A percentile compares a stretch with the other conserved stretches of the same genome.
Conservation (phyloP, 2,888 invertebrate species). For the Tetranychus truncatus region DNA sequence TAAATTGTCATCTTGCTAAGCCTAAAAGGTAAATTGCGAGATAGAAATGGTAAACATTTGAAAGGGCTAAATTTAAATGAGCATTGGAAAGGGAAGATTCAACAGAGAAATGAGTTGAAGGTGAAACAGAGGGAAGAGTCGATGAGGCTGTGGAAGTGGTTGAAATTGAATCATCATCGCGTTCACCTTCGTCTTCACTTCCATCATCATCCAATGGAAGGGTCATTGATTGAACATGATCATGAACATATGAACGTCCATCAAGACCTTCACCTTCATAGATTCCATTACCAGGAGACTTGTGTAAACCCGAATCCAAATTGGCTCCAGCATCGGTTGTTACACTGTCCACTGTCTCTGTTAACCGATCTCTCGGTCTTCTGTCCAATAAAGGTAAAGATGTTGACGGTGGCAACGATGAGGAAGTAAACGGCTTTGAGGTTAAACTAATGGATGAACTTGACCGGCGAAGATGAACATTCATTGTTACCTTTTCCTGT, state of each 20-base stretch:
- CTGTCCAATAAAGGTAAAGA: not conserved
- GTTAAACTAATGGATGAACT: not conserved
- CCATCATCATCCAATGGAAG: constrained; percentile 5
- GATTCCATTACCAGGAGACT: not conserved
- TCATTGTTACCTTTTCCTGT: not conserved
- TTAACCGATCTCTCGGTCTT: not conserved
- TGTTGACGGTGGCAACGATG: not conserved
- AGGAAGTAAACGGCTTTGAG: not conserved
- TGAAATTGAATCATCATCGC: not conserved
- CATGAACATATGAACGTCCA: not conserved
- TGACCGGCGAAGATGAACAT: not conserved
- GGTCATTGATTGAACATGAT: not conserved
- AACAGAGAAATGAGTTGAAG: not conserved
- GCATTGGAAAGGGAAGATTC: not conserved
- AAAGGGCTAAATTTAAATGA: not conserved
- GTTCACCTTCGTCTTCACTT: constrained; percentile 3
- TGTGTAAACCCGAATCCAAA: not conserved
- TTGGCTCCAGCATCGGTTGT: not conserved
- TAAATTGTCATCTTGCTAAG: not conserved
- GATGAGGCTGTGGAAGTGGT: constrained; percentile 3
- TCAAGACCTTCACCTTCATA: not conserved
- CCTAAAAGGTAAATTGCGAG: not conserved
- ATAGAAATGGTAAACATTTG: not conserved
- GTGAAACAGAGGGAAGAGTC: not conserved
- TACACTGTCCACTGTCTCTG: not conserved